Base-by-base conservation (phyloP, 2,888 invertebrate genomes). In the Lissocephala sabroskyi region DNA sequence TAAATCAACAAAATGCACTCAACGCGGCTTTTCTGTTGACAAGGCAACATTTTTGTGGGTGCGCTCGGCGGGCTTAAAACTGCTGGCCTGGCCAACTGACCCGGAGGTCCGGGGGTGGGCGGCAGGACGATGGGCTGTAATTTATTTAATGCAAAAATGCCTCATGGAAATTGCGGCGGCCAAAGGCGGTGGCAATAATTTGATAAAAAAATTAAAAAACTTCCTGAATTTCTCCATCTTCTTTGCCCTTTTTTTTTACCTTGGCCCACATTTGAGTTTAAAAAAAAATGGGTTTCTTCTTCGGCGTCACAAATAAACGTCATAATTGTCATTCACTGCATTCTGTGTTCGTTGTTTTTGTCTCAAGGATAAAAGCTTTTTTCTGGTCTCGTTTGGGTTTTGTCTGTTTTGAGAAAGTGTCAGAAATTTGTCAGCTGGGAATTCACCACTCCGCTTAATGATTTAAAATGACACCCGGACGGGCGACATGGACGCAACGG, bases 1-100 rank as follows among this genome's bases (percentile, higher is more conserved):
- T 70, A 65, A 65, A 65, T 65, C 71, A 71, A 65, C 59, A 63
- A 57, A 71, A 71, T 70, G 65, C 71, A 65, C 65, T 65, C 71
- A 63, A 41, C 54, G 60, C 50, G 55, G 50, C 52, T 61, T 61
- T 44, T 46, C n/a, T 45, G 64, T 58, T 65, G 64, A 68, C 50
- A 49, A 59, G 41, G 51, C 51, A 70, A 65, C 63, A 52, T 62
- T 67, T 45, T 29, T 43, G 3, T 7, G 23, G 23, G 23, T 23
- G 3, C 7, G 23, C 23, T 23, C 14, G 40, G 49, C 45, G 35
- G 43, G 10, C 35, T 3, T n/a, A 16, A 11, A 13, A 36, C 13
- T 18, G 23, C 14, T 28, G 35, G 28, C 44, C 36, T 32, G 16
- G 37, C 45, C n/a, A 23, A 23, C 4, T 5, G 7, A 23, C 3